These are phyloP conservation scores for Eilema depressum DNA, from an alignment of 2,888 invertebrate species.

Conservation along the genomic window DNA sequence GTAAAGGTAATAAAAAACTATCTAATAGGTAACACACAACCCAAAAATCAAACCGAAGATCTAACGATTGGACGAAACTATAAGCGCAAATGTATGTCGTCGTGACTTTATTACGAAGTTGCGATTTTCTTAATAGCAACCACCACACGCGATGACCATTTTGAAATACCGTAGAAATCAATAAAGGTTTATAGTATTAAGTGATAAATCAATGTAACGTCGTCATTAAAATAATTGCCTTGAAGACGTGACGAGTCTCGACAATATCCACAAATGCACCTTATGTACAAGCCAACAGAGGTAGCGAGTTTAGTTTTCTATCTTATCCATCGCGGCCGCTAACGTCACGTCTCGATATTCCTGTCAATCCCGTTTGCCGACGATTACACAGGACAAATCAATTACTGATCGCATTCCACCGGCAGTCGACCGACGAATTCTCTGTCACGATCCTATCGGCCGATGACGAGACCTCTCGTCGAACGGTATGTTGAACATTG, in stretches of 20 bases:
- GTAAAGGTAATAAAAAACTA: background rate
- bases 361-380: constrained; percentile 78
- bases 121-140: background rate
- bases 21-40: background rate
- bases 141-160: background rate
- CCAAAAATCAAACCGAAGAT: background rate
- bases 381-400: constrained; percentile 86
- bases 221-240: constrained; percentile 24
- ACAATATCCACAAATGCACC: constrained; percentile 6
- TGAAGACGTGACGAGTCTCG: constrained; percentile 22
- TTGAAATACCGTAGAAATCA: constrained; percentile 10
- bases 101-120: background rate
- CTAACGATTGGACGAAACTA: background rate
- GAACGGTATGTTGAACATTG: constrained; percentile 75
- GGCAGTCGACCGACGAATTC: constrained; percentile 81
- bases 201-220: constrained; percentile 22
- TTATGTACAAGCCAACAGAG: constrained; percentile 8
- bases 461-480: constrained; percentile 77
- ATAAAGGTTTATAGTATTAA: constrained; percentile 15
- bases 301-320: constrained; percentile 30
- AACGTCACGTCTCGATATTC: constrained; percentile 74
- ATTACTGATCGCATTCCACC: constrained; percentile 83
- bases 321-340: constrained; percentile 46
- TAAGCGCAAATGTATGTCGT: background rate
- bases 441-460: constrained; percentile 82